phyloP scores from a whole-genome alignment of 2,888 invertebrate species.

The Brenthis daphne region DNA sequence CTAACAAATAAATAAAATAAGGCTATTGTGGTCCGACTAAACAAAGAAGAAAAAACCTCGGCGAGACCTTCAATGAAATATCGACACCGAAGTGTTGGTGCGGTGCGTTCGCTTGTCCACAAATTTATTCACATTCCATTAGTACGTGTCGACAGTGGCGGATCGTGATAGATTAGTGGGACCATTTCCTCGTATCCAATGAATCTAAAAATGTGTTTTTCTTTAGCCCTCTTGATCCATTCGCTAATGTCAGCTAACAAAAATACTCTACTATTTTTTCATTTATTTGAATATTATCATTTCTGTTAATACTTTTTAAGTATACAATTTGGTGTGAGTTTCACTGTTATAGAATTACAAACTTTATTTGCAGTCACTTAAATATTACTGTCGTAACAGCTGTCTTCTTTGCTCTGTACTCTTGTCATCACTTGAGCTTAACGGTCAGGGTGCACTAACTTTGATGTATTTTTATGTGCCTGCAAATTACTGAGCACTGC shows the following conservation, averaged over 20 bases:
- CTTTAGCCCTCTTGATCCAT: slow-evolving; percentile 20
- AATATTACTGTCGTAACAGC: slow-evolving; percentile 12
- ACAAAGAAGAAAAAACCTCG: slow-evolving; percentile 1
- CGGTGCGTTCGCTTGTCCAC: slow-evolving; percentile 46
- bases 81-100: slow-evolving; percentile 29
- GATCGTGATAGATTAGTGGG: slow-evolving; percentile 63
- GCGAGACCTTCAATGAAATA: slow-evolving; percentile 22
- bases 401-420: slow-evolving; percentile 11
- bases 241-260: slow-evolving; percentile 6
- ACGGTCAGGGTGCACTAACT: slow-evolving; percentile 33
- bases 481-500: slow-evolving; percentile 43
- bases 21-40: background rate
- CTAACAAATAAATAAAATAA: slow-evolving; percentile 1
- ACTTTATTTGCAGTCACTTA: slow-evolving; percentile 10
- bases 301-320: background rate
- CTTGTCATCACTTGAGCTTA: slow-evolving; percentile 24
- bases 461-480: slow-evolving; percentile 36
- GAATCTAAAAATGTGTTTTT: slow-evolving; percentile 47
- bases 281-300: slow-evolving; percentile 1
- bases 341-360: slow-evolving; percentile 5
- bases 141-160: slow-evolving; percentile 62
- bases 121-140: slow-evolving; percentile 71
- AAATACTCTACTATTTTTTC: background rate
- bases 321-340: background rate
- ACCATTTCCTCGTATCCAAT: slow-evolving; percentile 52